Evolutionary conservation across 1,140 invertebrate species (phyloP).

Genomic region (Gryon sp.): DNA sequence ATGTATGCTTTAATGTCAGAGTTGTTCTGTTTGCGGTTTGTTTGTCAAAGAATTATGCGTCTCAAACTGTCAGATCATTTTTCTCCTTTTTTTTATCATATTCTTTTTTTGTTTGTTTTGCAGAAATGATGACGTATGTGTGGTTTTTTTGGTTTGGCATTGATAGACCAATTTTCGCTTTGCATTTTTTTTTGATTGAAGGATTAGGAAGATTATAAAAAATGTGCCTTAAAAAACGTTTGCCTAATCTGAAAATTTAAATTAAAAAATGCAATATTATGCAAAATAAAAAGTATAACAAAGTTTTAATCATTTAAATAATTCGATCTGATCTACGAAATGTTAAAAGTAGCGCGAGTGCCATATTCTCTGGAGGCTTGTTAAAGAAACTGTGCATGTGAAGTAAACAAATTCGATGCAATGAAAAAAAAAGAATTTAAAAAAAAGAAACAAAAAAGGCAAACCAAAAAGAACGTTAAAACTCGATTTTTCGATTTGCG

Average conservation of each 20-base stretch:
- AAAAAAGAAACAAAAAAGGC: too few species aligned
- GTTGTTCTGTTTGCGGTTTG: constrained; percentile 24
- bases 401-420: too few species aligned
- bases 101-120: neutral
- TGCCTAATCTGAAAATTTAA: too few species aligned
- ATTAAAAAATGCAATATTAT: too few species aligned
- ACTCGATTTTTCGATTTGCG: constrained; percentile 50
- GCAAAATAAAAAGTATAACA: too few species aligned
- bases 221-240: too few species aligned
- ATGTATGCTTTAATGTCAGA: constrained; percentile 34
- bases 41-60: constrained; percentile 23
- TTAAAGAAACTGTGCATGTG: constrained; percentile 14
- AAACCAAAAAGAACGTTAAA: constrained; percentile 16
- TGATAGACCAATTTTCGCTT: constrained; percentile 2
- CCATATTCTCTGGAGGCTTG: too few species aligned
- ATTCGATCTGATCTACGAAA: too few species aligned
- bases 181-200: constrained; percentile 4
- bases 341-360: too few species aligned
- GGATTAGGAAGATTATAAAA: neutral
- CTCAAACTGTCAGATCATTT: neutral
- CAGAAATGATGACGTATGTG: constrained; percentile 9
- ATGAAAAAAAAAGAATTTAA: too few species aligned
- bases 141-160: constrained; percentile 1
- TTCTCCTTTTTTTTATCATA: constrained; percentile 7
- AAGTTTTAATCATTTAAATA: too few species aligned